Evolutionary conservation across 2,113 vertebrate species (phyloP).

Genomic region (Riparia riparia): DNA sequence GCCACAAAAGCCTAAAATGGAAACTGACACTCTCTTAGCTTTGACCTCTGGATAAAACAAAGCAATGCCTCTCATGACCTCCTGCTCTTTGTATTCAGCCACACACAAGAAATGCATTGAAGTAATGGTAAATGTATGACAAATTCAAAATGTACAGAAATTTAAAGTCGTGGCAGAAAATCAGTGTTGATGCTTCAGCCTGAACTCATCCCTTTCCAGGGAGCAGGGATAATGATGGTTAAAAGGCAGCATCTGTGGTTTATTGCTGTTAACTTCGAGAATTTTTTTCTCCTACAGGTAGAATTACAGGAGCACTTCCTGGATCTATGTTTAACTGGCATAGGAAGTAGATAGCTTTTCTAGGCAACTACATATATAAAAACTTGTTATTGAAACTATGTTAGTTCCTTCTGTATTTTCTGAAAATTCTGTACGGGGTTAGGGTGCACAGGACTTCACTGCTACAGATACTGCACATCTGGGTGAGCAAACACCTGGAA

Average conservation of each 20-base stretch:
- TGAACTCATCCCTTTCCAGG: neutral
- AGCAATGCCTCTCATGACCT: slow-evolving; percentile 49
- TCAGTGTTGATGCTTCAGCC: neutral
- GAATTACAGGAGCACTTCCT: neutral
- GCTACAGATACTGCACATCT: neutral
- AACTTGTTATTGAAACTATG: neutral
- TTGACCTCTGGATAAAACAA: slow-evolving; percentile 70
- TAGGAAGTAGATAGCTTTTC: neutral
- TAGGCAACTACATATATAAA: neutral
- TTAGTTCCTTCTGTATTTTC: neutral
- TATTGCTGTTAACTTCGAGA: neutral
- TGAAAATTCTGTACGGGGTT: neutral
- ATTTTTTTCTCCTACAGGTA: neutral
- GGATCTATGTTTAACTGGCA: neutral
- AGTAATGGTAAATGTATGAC: slow-evolving; percentile 10
- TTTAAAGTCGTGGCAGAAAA: slow-evolving; percentile 34
- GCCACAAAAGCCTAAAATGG: slow-evolving; percentile 67
- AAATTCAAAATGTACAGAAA: slow-evolving; percentile 10
- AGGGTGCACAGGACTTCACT: neutral
- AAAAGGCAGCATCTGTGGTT: slow-evolving; percentile 21
- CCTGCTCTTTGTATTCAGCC: slow-evolving; percentile 48
- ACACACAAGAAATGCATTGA: slow-evolving; percentile 21
- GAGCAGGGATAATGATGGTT: neutral
- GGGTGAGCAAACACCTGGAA: neutral
- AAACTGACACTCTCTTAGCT: slow-evolving; percentile 65